These are phyloP conservation scores for Rhodeus uyekii DNA, from an alignment of 2,797 vertebrate genomes.

Conservation along the genomic window DNA sequence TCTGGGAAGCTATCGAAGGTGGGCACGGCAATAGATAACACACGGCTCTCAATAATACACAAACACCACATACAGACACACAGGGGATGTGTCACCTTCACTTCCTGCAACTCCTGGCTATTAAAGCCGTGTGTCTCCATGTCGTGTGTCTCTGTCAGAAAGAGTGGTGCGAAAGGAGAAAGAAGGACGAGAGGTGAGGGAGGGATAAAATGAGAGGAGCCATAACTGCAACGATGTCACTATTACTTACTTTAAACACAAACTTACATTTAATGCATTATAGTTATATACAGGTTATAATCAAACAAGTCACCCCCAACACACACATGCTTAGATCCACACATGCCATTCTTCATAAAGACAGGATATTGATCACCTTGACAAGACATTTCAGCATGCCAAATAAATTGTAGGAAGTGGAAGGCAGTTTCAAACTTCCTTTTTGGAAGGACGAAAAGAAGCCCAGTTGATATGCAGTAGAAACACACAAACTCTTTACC, in stretches of 20 bases:
- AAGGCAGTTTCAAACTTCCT: not conserved
- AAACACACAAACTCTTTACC: too few relatives aligned
- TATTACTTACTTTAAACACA: constrained; percentile 71
- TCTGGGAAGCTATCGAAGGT: constrained; percentile 54
- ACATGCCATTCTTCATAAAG: constrained; percentile 49
- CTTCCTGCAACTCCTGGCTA: constrained; percentile 64
- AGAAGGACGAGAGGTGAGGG: constrained; percentile 46
- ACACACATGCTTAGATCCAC: not conserved
- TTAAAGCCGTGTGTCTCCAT: constrained; percentile 67
- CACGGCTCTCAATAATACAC: constrained; percentile 70
- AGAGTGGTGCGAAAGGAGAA: not conserved
- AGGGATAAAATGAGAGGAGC: constrained; percentile 70
- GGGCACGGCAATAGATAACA: constrained; percentile 68
- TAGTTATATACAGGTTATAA: constrained; percentile 63
- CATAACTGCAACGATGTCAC: constrained; percentile 70
- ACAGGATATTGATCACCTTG: constrained; percentile 70
- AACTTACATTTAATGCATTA: constrained; percentile 38
- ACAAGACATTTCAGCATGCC: constrained; percentile 70
- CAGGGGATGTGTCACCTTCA: constrained; percentile 40
- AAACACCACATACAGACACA: constrained; percentile 42
- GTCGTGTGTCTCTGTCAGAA: constrained; percentile 72
- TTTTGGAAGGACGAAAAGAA: not conserved
- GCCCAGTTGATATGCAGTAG: not conserved
- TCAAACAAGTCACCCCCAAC: not conserved
- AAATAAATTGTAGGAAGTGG: constrained; percentile 65